phyloP scores from a whole-genome alignment of 2,797 vertebrate genomes.

The Picus viridis region DNA sequence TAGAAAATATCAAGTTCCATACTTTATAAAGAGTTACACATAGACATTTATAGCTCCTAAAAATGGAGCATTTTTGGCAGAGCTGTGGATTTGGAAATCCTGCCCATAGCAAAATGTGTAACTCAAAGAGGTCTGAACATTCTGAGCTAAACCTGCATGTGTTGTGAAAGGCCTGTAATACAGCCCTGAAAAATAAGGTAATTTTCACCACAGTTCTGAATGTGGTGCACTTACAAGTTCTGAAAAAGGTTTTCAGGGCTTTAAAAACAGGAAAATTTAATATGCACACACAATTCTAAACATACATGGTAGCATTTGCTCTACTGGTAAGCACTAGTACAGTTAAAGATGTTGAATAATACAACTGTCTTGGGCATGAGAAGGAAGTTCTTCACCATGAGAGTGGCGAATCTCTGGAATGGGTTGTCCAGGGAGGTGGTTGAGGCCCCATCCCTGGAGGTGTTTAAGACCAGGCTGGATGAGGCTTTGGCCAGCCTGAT shows the following conservation, averaged over 20 bases:
- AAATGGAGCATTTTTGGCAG: background rate
- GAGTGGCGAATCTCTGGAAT: too few relatives aligned
- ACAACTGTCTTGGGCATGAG: background rate
- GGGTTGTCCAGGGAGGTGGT: too few relatives aligned
- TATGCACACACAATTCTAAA: background rate
- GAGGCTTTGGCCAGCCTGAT: too few relatives aligned
- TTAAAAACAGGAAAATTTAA: background rate
- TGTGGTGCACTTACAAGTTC: background rate
- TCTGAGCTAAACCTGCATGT: background rate
- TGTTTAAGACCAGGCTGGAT: too few relatives aligned
- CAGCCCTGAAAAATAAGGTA: background rate
- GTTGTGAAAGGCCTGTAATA: background rate
- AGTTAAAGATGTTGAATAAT: background rate
- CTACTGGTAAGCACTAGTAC: background rate
- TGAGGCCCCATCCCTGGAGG: too few relatives aligned
- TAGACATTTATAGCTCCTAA: background rate
- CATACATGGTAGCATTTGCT: background rate
- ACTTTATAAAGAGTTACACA: background rate
- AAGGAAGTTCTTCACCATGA: too few relatives aligned
- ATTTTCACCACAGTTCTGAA: background rate
- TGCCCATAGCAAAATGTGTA: background rate
- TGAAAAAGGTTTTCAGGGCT: background rate
- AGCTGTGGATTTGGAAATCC: conserved; percentile 16
- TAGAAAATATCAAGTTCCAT: background rate
- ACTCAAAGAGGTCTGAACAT: background rate